phyloP scores from a whole-genome alignment of 2,797 vertebrate genomes.

The Ceryle rudis region DNA sequence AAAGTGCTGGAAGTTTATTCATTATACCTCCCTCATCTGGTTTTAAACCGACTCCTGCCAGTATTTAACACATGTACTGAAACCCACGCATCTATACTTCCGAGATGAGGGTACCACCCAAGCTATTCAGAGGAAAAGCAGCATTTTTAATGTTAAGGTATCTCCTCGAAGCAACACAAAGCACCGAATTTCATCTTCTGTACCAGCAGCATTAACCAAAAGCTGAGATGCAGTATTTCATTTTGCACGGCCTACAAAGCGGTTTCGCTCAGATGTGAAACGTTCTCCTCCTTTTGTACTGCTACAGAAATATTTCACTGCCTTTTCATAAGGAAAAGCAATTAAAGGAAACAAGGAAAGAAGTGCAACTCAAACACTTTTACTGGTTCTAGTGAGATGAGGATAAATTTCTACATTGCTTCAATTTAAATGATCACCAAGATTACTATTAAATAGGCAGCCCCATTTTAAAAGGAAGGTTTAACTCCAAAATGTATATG shows the following conservation, averaged over 20 bases:
- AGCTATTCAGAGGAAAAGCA: neutral
- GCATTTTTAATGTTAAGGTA: neutral
- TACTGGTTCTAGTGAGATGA: neutral
- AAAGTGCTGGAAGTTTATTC: neutral
- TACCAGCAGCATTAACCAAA: neutral
- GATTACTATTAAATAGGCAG: neutral
- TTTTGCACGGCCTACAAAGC: neutral
- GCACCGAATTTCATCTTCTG: neutral
- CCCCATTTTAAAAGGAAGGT: neutral
- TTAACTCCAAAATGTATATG: neutral
- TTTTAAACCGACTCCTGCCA: neutral
- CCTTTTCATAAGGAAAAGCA: neutral
- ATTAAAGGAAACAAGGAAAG: accelerated
- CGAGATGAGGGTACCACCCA: neutral
- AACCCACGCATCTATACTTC: neutral
- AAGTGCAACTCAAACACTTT: neutral
- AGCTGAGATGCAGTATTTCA: neutral
- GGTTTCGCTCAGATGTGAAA: neutral
- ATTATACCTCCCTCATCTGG: neutral
- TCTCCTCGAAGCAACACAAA: neutral
- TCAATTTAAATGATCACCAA: neutral
- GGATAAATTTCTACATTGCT: neutral
- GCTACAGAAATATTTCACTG: neutral
- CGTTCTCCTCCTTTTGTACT: neutral
- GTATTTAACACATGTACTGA: neutral